Conservation (phyloP, 2,113 vertebrate genomes). For the Campylomormyrus numenius region DNA sequence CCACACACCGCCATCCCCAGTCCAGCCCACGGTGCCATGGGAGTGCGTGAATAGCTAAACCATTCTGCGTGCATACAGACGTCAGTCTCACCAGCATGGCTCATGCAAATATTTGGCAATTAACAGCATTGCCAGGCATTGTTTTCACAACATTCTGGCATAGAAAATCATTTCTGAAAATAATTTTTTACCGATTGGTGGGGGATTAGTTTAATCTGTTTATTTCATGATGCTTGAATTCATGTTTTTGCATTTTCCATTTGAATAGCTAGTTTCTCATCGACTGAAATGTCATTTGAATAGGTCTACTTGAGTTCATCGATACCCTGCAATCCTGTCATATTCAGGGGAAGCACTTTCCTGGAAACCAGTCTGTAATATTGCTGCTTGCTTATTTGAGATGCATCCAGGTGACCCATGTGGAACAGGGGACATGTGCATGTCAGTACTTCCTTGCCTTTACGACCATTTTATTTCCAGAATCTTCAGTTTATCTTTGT, state of each 20-base stretch:
- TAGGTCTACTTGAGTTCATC: neutral
- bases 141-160: neutral
- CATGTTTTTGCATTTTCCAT: neutral
- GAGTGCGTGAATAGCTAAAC: neutral
- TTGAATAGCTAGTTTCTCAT: neutral
- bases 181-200: neutral
- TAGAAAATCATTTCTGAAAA: neutral
- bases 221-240: neutral
- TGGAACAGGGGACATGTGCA: neutral
- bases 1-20: neutral
- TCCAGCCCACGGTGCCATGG: neutral
- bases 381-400: neutral
- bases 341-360: neutral
- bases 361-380: neutral
- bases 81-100: neutral
- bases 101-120: neutral
- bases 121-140: neutral
- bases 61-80: neutral
- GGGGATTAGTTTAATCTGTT: neutral
- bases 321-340: neutral
- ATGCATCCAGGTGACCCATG: neutral
- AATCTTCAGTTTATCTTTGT: neutral
- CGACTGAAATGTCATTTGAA: neutral
- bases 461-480: neutral
- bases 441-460: neutral